Evolutionary conservation across 2,113 vertebrate species (phyloP).

Genomic region (Misgurnus anguillicaudatus): DNA sequence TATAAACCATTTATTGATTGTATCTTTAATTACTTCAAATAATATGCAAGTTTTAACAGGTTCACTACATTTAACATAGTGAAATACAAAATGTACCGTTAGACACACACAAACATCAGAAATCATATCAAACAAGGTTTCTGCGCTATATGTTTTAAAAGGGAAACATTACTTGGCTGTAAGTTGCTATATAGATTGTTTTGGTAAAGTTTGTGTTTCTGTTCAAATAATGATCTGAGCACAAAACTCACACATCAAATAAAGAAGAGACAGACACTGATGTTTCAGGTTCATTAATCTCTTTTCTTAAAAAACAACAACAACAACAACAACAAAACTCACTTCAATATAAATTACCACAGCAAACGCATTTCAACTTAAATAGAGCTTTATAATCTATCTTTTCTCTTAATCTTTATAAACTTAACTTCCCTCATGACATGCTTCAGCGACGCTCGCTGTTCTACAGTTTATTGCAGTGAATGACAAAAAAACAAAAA

Average conservation of each 20-base stretch:
- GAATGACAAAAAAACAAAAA: neutral
- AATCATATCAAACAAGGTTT: no score
- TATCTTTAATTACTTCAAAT: no score
- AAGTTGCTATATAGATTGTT: no score
- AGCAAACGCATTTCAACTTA: slow-evolving; percentile 72
- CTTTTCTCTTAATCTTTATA: slow-evolving; percentile 28
- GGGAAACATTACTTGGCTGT: no score
- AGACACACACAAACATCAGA: no score
- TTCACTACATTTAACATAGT: no score
- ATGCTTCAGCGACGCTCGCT: slow-evolving; percentile 26
- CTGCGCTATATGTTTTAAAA: no score
- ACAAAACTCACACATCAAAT: neutral
- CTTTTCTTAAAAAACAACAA: slow-evolving; percentile 54
- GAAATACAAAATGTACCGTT: no score
- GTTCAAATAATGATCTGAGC: no score
- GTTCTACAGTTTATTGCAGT: slow-evolving; percentile 41
- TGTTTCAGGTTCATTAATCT: slow-evolving; percentile 1
- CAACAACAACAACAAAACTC: slow-evolving; percentile 70
- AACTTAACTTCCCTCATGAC: slow-evolving; percentile 42
- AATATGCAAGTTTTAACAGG: no score
- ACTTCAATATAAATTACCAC: slow-evolving; percentile 78
- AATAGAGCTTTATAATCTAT: slow-evolving; percentile 60
- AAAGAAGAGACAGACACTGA: slow-evolving; percentile 10
- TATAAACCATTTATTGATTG: no score
- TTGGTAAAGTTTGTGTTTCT: no score